Conservation (phyloP, 2,888 invertebrate species). For the Meliscaeva auricollis region DNA sequence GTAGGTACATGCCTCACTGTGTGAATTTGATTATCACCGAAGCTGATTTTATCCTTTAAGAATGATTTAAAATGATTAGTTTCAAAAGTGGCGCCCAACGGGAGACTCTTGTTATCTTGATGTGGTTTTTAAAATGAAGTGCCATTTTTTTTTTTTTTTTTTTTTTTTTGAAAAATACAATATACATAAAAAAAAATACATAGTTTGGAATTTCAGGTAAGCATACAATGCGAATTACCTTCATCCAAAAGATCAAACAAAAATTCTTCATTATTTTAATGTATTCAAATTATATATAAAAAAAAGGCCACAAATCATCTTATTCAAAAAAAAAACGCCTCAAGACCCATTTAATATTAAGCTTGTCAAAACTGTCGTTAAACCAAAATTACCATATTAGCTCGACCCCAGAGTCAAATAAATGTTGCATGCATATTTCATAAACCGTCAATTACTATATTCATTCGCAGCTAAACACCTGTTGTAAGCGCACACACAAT, state of each 20-base stretch:
- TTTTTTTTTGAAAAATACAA: too few species aligned
- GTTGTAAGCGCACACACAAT: constrained; percentile 44
- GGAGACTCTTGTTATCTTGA: too few species aligned
- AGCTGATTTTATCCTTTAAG: too few species aligned
- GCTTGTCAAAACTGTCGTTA: constrained; percentile 50
- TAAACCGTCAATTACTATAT: constrained; percentile 16
- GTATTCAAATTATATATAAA: neutral
- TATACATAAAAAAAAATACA: too few species aligned
- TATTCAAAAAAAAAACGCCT: neutral
- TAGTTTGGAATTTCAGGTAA: too few species aligned
- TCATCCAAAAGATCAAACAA: neutral
- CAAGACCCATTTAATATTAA: constrained; percentile 8
- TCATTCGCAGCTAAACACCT: constrained; percentile 61
- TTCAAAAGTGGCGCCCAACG: too few species aligned
- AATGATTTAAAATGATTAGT: too few species aligned
- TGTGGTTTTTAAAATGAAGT: too few species aligned
- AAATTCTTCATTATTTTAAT: constrained; percentile 9
- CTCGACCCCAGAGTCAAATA: constrained; percentile 16
- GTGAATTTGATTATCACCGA: too few species aligned
- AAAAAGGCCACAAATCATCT: neutral
- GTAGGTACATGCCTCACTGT: too few species aligned
- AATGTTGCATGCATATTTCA: constrained; percentile 32
- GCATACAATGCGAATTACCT: too few species aligned
- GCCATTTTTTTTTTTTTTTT: too few species aligned
- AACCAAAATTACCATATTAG: constrained; percentile 61